Conservation (phyloP, 1,140 invertebrate genomes). For the Eupristina koningsbergeri region DNA sequence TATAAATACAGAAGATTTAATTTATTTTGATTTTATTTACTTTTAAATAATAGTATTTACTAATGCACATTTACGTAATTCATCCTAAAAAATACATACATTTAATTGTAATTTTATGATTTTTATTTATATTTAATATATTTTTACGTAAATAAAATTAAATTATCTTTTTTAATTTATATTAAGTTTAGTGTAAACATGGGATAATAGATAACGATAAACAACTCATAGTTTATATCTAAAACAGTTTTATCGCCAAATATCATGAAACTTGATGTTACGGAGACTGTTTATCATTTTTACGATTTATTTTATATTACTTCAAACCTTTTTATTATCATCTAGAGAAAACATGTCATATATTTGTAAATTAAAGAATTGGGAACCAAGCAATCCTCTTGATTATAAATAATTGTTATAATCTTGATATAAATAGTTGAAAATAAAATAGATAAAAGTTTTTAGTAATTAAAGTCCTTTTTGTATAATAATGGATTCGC, state of each 20-base stretch:
- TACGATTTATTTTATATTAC: not conserved
- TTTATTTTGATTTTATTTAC: too few relatives aligned
- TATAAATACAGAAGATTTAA: too few relatives aligned
- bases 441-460: not conserved
- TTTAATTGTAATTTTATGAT: not conserved
- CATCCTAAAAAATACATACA: not conserved
- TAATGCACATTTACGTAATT: too few relatives aligned
- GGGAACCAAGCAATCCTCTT: not conserved
- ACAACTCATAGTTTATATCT: not conserved
- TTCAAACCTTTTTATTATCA: conserved; percentile 1
- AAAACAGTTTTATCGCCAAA: conserved; percentile 21
- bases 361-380: conserved; percentile 25
- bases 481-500: too few relatives aligned
- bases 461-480: not conserved
- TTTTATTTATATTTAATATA: too few relatives aligned
- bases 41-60: too few relatives aligned
- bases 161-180: not conserved
- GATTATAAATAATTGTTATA: conserved; percentile 4
- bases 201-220: conserved; percentile 1
- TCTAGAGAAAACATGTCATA: conserved; percentile 4
- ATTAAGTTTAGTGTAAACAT: not conserved
- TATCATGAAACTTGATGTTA: conserved; percentile 20
- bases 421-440: too few relatives aligned
- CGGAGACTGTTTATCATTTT: conserved; percentile 21
- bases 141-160: not conserved